These are phyloP conservation scores for Microctonus hyperodae DNA, from an alignment of 2,888 invertebrate species.

Conservation along the genomic window DNA sequence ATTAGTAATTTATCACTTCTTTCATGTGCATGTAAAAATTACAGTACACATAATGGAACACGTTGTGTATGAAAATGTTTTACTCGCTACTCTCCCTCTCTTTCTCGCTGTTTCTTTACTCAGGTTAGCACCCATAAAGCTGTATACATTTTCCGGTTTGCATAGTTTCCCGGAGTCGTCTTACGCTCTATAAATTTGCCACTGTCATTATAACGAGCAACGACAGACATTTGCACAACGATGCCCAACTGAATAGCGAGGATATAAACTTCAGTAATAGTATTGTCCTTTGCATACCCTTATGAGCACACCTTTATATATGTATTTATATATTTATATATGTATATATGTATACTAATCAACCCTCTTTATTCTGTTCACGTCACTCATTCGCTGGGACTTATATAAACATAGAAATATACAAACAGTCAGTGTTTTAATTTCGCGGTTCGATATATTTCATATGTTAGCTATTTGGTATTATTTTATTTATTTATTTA, in stretches of 20 bases:
- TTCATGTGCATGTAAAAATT: background rate
- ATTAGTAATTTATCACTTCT: background rate
- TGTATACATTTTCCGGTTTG: conserved; percentile 12
- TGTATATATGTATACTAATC: conserved; percentile 42
- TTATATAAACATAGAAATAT: conserved; percentile 61
- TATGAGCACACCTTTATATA: background rate
- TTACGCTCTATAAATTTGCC: conserved; percentile 11
- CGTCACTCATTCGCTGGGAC: conserved; percentile 45
- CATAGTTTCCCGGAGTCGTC: conserved; percentile 7
- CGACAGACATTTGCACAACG: background rate
- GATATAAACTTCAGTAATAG: conserved; percentile 1
- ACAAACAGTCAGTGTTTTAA: conserved; percentile 55
- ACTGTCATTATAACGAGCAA: conserved; percentile 12
- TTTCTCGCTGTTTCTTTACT: conserved; percentile 11
- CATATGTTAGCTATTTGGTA: conserved; percentile 12
- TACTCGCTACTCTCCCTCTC: conserved; percentile 13
- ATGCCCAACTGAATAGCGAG: background rate
- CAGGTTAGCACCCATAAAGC: background rate
- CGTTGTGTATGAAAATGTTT: conserved; percentile 1
- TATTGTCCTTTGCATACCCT: conserved; percentile 10
- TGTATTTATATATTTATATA: too few species aligned
- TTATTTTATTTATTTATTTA: conserved; percentile 1
- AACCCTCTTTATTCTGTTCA: conserved; percentile 27
- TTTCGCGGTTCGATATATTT: conserved; percentile 12
- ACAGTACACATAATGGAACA: background rate